Evolutionary conservation across 2,888 invertebrate genomes (phyloP).

Genomic region (Tetheella fluctuosa): DNA sequence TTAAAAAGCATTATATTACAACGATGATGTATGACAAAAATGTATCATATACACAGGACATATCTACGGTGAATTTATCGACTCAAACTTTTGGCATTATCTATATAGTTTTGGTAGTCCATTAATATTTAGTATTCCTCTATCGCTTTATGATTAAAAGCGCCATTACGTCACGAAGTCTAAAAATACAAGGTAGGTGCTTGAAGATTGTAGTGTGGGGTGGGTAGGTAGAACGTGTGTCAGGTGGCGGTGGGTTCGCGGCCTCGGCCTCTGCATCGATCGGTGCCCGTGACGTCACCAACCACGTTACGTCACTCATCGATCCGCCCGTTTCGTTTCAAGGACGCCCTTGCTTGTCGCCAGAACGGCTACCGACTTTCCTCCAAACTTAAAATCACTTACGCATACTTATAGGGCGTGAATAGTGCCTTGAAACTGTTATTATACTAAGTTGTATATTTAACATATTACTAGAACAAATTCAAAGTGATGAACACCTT

Average conservation of each 20-base stretch:
- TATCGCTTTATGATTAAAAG: conserved; percentile 55
- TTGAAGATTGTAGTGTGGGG: conserved; percentile 47
- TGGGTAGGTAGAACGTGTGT: conserved; percentile 52
- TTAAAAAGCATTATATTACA: neutral
- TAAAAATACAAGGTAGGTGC: conserved; percentile 75
- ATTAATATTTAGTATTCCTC: conserved; percentile 42
- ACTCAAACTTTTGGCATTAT: neutral
- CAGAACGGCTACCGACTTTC: conserved; percentile 62
- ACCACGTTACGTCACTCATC: conserved; percentile 74
- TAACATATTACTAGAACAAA: too few species aligned
- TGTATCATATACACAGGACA: neutral
- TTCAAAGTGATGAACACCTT: too few species aligned
- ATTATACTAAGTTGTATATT: neutral
- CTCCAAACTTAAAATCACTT: conserved; percentile 45
- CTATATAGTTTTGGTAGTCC: conserved; percentile 46
- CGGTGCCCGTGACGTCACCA: conserved; percentile 75
- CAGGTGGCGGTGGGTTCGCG: conserved; percentile 39
- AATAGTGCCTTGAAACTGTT: conserved; percentile 11
- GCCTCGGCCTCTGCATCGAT: conserved; percentile 66
- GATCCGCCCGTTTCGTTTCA: conserved; percentile 73
- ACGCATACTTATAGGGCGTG: conserved; percentile 36
- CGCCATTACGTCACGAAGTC: conserved; percentile 72
- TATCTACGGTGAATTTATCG: neutral
- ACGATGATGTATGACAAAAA: neutral
- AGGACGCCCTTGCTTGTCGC: conserved; percentile 74